These are phyloP conservation scores for Thereva unica DNA, from an alignment of 2,888 invertebrate species.

Conservation along the genomic window DNA sequence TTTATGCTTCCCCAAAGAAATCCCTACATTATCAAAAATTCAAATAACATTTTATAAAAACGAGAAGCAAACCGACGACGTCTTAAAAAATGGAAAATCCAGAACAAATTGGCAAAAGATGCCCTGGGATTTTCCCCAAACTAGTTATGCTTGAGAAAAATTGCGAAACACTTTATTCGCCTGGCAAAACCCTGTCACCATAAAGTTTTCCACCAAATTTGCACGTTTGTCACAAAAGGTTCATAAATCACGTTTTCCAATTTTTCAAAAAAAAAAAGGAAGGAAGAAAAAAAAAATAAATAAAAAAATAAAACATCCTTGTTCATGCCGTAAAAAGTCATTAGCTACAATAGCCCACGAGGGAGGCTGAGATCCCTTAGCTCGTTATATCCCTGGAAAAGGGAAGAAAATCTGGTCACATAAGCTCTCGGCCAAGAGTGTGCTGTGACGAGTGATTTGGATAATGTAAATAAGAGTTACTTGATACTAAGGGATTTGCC, in stretches of 20 bases:
- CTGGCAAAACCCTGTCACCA: slow-evolving; percentile 16
- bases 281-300: not conserved
- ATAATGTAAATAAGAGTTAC: slow-evolving; percentile 29
- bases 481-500: slow-evolving; percentile 9
- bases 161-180: not conserved
- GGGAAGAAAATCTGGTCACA: slow-evolving; percentile 18
- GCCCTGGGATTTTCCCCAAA: too few species aligned
- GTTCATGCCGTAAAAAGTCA: slow-evolving; percentile 33
- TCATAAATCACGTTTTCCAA: slow-evolving; percentile 29
- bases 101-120: too few species aligned
- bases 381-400: slow-evolving; percentile 26
- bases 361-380: slow-evolving; percentile 22
- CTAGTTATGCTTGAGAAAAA: too few species aligned
- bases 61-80: too few species aligned
- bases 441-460: slow-evolving; percentile 25
- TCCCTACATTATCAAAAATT: too few species aligned
- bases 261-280: slow-evolving; percentile 20
- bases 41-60: too few species aligned
- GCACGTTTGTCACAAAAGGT: slow-evolving; percentile 26
- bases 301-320: not conserved
- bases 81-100: too few species aligned
- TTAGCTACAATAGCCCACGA: slow-evolving; percentile 32
- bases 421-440: slow-evolving; percentile 19
- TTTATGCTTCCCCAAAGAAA: too few species aligned
- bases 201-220: slow-evolving; percentile 30